Base-by-base conservation (phyloP, 2,113 vertebrate genomes). In the Psilopogon haemacephalus region DNA sequence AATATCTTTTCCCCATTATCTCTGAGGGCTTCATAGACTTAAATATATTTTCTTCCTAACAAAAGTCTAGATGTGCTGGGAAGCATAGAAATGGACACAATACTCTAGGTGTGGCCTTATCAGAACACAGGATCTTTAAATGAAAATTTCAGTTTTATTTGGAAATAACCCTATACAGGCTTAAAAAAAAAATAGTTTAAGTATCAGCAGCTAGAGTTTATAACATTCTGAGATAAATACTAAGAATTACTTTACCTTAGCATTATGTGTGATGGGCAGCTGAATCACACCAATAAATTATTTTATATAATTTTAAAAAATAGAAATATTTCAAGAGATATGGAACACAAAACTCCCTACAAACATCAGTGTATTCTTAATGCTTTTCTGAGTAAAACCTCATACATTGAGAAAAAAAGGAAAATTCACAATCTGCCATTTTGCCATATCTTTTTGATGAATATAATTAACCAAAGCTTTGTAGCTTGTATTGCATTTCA, bases 81-180 rank as follows among this genome's bases (percentile, higher is more conserved):
- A 11, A 88, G 14, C 8, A 23, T 7, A n/a, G 33, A 71, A 59
- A 2, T 30, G 12, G 30, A 32, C 24, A 30, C 7, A 38, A 3
- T 42, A 27, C 6, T 84, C 17, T 33, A 64, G 26, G 3, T 42
- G 7, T 12, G 11, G 2, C n/a, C 15, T 84, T 70, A 77, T 28
- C 12, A 37, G 13, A 15, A 11, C 12, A 58, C 37, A 65, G 35
- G 8, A 81, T 11, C 26, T 65, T 48, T 42, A 50, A 76, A 63
- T 2, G 1, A 54, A 77, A 80, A 80, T n/a, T 70, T 77, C 8
- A 65, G 12, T 81, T 80, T 13, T 4, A 21, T 54, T 77, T 83
- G 4, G 80, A 92, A 88, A 42, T 33, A 7, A 37, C 16, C 5
- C 4, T 54, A 30, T 0, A 3, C 10, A 1, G 0, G 9, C 72